A percentile compares a stretch with the other conserved stretches of the same genome.
These are phyloP conservation scores for Philopotamus ludificatus DNA, from an alignment of 1,140 invertebrate species.

Conservation along the genomic window DNA sequence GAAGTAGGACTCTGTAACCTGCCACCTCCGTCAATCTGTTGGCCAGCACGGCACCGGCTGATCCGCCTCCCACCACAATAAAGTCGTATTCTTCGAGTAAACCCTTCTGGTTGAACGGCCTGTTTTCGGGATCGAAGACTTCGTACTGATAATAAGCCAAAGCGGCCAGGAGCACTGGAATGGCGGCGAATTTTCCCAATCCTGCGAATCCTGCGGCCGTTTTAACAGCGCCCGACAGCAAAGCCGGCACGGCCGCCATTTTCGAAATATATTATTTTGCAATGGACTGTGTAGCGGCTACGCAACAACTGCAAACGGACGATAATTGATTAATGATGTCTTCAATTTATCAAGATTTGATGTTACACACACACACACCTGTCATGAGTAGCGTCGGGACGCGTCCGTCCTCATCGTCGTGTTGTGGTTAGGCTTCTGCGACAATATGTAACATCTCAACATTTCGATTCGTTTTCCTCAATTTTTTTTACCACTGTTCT, in stretches of 20 bases:
- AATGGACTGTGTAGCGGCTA: no score
- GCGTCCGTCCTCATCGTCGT: no score
- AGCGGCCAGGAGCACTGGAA: conserved; percentile 75
- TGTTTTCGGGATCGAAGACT: conserved; percentile 79
- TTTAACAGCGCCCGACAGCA: conserved; percentile 64
- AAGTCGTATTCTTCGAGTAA: conserved; percentile 75
- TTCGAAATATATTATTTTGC: no score
- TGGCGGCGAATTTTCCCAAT: conserved; percentile 68
- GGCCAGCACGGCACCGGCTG: conserved; percentile 83
- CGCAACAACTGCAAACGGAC: no score
- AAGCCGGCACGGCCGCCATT: conserved; percentile 49
- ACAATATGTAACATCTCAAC: no score
- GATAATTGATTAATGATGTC: no score
- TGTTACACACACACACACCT: no score
- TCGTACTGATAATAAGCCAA: conserved; percentile 85
- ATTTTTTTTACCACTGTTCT: no score
- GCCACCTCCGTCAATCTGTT: conserved; percentile 78
- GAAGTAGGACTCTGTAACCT: conserved; percentile 74
- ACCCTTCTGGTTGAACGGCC: conserved; percentile 67
- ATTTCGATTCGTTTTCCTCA: no score
- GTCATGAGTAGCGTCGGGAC: no score
- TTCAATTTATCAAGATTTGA: no score
- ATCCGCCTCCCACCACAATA: conserved; percentile 77
- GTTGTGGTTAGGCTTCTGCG: no score
- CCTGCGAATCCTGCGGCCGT: conserved; percentile 67